Base-by-base conservation (phyloP, 1,140 invertebrate genomes). In the Pentalonia nigronervosa region DNA sequence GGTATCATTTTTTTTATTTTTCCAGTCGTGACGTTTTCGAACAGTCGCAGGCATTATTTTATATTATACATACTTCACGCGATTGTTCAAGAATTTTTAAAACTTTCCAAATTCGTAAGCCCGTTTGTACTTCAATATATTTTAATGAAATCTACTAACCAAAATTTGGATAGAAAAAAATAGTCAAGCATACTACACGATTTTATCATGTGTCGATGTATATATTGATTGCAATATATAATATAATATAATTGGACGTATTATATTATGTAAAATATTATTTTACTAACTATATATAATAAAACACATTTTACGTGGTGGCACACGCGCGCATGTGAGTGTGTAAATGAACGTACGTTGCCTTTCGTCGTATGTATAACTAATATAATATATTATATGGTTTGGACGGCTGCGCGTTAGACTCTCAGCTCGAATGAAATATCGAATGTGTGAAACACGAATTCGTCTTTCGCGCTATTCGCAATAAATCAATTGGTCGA, bases 401-500 rank as follows among this genome's bases (percentile, higher is more conserved):
- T 83, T 83, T 36, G 34, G 76, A 41, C 83, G 36, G 45, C 83
- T 41, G 83, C 83, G 83, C 83, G 83, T 84, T 84, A 23, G 11
- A 45, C 36, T 36, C 41, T 45, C 21, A 23, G 23, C 23, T 25
- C 34, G 36, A 41, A 84, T 84, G 36, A 84, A 84, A 84, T 84
- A 84, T 84, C 36, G 83, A 84, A 84, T 41, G 21, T 45, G 83
- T 84, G 36, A 84, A 84, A 84, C 41, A 41, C 36, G 83, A 84
- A 84, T 84, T 84, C 83, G 83, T 84, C 83, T 45, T 9, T 36
- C 36, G 83, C 9, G n/a, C 60, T n/a, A 76, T 84, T 84, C 83
- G 83, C 34, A 84, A 84, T 84, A 84, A 84, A 84, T 84, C 83
- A 84, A 84, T 84, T 84, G 34, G 36, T 84, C 83, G 83, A 25